Base-by-base conservation (phyloP, 2,888 invertebrate species). In the Sarcophaga caerulescens region DNA sequence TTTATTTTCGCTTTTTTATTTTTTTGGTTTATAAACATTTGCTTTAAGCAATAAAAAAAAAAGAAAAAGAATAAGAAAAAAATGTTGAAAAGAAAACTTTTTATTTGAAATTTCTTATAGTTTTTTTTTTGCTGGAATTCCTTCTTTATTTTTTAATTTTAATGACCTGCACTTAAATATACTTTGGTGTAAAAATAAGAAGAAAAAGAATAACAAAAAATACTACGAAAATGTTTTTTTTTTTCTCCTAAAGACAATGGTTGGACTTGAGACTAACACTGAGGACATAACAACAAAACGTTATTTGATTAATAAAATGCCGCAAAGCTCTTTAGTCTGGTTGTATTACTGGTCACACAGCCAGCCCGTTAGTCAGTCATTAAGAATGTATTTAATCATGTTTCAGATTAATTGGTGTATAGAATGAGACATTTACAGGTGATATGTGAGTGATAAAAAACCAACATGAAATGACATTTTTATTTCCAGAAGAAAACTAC, bases 81-180 rank as follows among this genome's bases (percentile, higher is more conserved):
- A 75, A 45, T 21, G 59, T 45, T 12, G 23, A 47, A 65, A 62
- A 60, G 47, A 47, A 25, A 63, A 17, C 25, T 57, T 65, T 66
- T 68, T 68, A 60, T 76, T 63, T 70, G 10, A n/a, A 25, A 17
- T 65, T 65, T 65, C 68, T 2, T 35, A 21, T 14, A 45, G 21
- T 70, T 74, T 68, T 66, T 63, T 60, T 76, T 65, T 19, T 79
- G 66, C 23, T 68, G 35, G 63, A 68, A 35, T 47, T 10, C 47
- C 3, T 47, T 47, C 11, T 47, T 57, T 44, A 71, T 44, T 57
- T 25, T 68, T 79, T 75, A 63, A 62, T 60, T 79, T 74, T 60
- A 78, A 75, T 82, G 79, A 66, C 82, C 66, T 73, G 70, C 47
- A 82, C 71, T 47, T 60, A 75, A 71, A 52, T 10, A 12, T 52